Base-by-base conservation (phyloP, 1,140 invertebrate genomes). In the Mya arenaria region DNA sequence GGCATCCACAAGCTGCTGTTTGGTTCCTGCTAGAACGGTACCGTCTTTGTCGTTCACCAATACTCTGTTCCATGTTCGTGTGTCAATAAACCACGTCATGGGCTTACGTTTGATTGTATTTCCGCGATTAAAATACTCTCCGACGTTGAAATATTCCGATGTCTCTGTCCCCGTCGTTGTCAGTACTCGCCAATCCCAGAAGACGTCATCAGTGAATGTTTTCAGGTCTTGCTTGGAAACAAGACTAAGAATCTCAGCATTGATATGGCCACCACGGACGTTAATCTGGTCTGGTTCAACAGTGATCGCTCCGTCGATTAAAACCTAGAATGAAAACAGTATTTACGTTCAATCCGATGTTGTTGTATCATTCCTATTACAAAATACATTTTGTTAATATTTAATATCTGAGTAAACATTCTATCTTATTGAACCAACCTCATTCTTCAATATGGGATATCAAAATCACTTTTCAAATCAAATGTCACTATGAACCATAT, bases 21-120 rank as follows among this genome's bases (percentile, higher is more conserved):
- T 82, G 23, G 25, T 41, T 15, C 79, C 79, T 4, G 71, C 69
- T 10, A 74, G 25, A 28, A 74, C 39, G 3, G 30, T 30, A 3
- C 79, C 79, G 28, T 73, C 60, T 58, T 73, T 82, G 30, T 82
- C 71, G 28, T 73, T 82, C 3, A 73, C 79, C 4, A 73, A 32
- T 36, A 82, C 79, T 25, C 71, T 39, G 32, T 74, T 73, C 79
- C 79, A 82, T 23, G 69, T 82, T 36, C 69, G 52, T 8, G 79
- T 82, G 48, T 82, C 79, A 23, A 82, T 82, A 48, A 73, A 82
- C 79, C 79, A 82, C 6, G 79, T 74, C 79, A 82, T 82, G 34
- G 69, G 68, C 30, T 82, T 74, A 41, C 52, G 60, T 36, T 66
- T 74, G 19, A 73, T 62, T 1, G 62, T 82, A n/a, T 82, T 71